Evolutionary conservation across 2,888 invertebrate species (phyloP), one percentile per base, ranked within the genome.

Genomic region (Malachius bipustulatus): DNA sequence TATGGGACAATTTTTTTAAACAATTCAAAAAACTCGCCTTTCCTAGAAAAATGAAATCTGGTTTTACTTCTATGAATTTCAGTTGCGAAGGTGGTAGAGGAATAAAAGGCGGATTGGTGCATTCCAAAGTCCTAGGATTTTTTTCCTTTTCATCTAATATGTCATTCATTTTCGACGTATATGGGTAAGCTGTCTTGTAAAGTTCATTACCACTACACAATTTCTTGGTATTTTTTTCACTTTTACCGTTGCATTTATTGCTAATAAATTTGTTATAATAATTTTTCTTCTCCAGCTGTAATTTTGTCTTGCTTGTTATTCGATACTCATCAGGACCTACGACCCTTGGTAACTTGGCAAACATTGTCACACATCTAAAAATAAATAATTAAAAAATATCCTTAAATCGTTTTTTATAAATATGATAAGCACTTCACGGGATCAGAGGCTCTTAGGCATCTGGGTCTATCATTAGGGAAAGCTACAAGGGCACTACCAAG

Each of bases 391-490:
- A n/a, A n/a, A n/a, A n/a, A n/a, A n/a, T n/a, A n/a, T n/a, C n/a
- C n/a, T n/a, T n/a, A n/a, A n/a, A n/a, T n/a, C n/a, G n/a, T n/a
- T n/a, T n/a, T n/a, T n/a, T n/a, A n/a, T n/a, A n/a, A n/a, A n/a
- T n/a, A n/a, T n/a, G n/a, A n/a, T n/a, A n/a, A n/a, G n/a, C n/a
- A 19, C 24, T 8, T n/a, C 27, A 34, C 27, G 34, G 34, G 10
- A 26, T 11, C 8, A 35, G 11, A n/a, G n/a, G 59, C 59, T 28
- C 56, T 45, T 26, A 61, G 35, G 3, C 47, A 47, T 26, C 42
- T 41, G 0, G 54, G 51, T 35, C 48, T 48, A 36, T 63, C 62
- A 38, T 63, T 63, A 3, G 63, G 63, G 44, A 62, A 62, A 8
- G 62, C 62, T 11, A 63, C 50, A 8, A 56, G 16, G n/a, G 46